A percentile compares a stretch with the other conserved stretches of the same genome.
phyloP scores from a whole-genome alignment of 2,888 invertebrate species.

The Drosophila mayaguana region DNA sequence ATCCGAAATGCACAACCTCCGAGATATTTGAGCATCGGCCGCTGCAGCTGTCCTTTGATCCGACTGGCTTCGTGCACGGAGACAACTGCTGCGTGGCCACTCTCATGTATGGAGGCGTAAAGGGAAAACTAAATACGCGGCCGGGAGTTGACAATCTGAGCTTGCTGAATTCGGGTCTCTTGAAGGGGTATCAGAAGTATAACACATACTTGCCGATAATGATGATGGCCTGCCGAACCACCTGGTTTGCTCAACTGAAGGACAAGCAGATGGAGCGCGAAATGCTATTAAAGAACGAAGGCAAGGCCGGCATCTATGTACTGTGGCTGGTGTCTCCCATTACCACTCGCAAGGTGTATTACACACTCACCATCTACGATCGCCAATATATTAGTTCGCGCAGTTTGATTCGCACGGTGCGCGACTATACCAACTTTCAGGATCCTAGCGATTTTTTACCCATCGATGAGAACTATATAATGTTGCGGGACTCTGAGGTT shows the following conservation, averaged over 20 bases:
- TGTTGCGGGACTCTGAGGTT: constrained; percentile 48
- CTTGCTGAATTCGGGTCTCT: constrained; percentile 38
- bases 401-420: constrained; percentile 32
- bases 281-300: not conserved
- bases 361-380: constrained; percentile 55
- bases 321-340: constrained; percentile 51
- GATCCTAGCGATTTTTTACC: constrained; percentile 51
- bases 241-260: constrained; percentile 47
- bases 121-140: not conserved
- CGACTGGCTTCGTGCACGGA: not conserved
- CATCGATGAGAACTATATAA: constrained; percentile 42
- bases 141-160: constrained; percentile 35
- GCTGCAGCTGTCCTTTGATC: constrained; percentile 35
- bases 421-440: constrained; percentile 39
- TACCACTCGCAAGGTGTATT: constrained; percentile 30
- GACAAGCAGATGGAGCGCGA: constrained; percentile 34
- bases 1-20: fast-evolving
- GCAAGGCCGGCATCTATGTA: constrained; percentile 35
- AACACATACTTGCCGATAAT: constrained; percentile 45
- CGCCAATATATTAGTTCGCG: constrained; percentile 31
- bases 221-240: constrained; percentile 51
- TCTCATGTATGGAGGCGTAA: constrained; percentile 44
- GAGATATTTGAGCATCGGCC: constrained; percentile 40
- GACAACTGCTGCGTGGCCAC: constrained; percentile 28
- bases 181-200: constrained; percentile 11